These are phyloP conservation scores for Cochlearius cochlearius DNA, from an alignment of 2,113 vertebrate genomes.

Conservation along the genomic window DNA sequence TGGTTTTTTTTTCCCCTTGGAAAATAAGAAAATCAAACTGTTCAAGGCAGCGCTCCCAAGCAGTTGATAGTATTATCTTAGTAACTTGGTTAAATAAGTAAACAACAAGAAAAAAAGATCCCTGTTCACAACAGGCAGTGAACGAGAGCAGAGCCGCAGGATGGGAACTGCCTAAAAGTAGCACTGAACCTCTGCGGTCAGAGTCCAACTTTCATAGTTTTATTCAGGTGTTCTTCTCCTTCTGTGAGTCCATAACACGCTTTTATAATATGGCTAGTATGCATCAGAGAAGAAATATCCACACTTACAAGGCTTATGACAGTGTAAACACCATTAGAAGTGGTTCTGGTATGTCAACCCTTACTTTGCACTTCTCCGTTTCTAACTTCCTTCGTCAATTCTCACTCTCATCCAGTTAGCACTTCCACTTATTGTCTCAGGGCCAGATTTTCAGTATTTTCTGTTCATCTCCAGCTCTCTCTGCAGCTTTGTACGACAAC, in stretches of 20 bases:
- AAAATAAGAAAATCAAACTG: not conserved
- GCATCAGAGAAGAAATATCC: not conserved
- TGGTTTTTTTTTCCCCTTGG: not conserved
- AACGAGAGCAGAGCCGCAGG: not conserved
- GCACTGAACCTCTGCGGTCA: not conserved
- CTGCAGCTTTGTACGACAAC: slow-evolving; percentile 32
- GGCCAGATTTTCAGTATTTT: slow-evolving; percentile 36
- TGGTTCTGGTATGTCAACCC: not conserved
- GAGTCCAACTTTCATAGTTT: not conserved
- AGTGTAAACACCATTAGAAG: slow-evolving; percentile 4
- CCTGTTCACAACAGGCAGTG: not conserved
- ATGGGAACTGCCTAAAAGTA: not conserved
- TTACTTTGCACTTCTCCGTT: slow-evolving; percentile 7
- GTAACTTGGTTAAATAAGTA: not conserved
- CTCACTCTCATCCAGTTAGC: not conserved
- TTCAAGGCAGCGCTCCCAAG: not conserved
- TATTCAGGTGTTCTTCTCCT: not conserved
- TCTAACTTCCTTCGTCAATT: not conserved
- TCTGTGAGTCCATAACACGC: not conserved
- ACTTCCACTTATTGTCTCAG: slow-evolving; percentile 36
- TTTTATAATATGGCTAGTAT: not conserved
- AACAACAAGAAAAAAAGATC: not conserved
- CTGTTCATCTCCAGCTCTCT: slow-evolving; percentile 26
- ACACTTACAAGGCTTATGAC: not conserved
- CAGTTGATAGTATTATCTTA: not conserved